These are phyloP conservation scores for Drosophila pseudoananassae DNA, from an alignment of 1,140 invertebrate species.

Conservation along the genomic window DNA sequence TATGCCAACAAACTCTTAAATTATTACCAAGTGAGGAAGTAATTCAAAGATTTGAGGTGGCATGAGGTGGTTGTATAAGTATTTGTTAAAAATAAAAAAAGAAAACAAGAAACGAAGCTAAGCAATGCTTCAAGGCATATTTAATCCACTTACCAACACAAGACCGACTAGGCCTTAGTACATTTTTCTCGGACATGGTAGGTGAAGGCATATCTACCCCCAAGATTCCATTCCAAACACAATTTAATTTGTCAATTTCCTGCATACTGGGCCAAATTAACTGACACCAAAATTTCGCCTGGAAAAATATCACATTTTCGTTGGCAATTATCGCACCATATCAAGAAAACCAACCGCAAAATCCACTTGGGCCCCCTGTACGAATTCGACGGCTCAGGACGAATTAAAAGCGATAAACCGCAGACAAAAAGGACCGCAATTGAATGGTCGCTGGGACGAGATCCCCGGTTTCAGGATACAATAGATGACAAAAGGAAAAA, in stretches of 20 bases:
- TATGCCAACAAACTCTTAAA: not conserved
- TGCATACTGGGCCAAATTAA: not conserved
- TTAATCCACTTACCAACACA: too few species aligned
- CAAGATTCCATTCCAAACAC: not conserved
- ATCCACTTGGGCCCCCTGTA: constrained; percentile 32
- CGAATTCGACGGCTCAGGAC: constrained; percentile 43
- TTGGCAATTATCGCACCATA: constrained; percentile 57
- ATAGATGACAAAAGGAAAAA: constrained; percentile 35
- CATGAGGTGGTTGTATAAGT: too few species aligned
- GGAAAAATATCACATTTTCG: constrained; percentile 20
- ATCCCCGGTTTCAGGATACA: constrained; percentile 21
- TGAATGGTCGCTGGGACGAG: constrained; percentile 46
- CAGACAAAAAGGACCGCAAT: constrained; percentile 61
- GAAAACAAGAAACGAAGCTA: too few species aligned
- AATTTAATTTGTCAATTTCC: constrained; percentile 1
- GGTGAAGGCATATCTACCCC: too few species aligned
- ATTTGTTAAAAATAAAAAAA: too few species aligned
- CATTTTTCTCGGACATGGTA: too few species aligned
- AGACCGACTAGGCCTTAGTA: too few species aligned
- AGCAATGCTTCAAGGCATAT: too few species aligned
- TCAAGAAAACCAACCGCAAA: constrained; percentile 13
- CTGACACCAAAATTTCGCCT: not conserved
- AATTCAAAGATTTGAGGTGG: not conserved
- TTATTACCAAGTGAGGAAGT: not conserved
- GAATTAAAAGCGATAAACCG: constrained; percentile 79